Evolutionary conservation across 2,888 invertebrate genomes (phyloP), one percentile per base, ranked within the genome.

Genomic region (Meiosimyza decipiens): DNA sequence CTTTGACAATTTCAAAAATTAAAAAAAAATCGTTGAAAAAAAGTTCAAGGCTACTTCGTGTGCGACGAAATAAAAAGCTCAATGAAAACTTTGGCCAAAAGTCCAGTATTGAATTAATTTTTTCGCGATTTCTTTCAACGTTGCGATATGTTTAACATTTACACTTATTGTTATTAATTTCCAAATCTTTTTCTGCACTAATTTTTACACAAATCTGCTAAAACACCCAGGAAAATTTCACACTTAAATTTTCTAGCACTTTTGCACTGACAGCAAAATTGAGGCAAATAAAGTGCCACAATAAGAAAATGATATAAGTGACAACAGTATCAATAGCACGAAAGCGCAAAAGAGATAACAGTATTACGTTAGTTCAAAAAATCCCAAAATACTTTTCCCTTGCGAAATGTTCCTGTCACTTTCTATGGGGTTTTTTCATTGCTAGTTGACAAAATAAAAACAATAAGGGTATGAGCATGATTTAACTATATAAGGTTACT

Each of bases 11-110:
- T 57, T 54, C 40, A 62, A 52, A 70, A 70, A 70, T 47, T 54
- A 47, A 40, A 40, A 40, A 40, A 59, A 40, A 40, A 40, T 40
- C 9, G 6, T 40, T 6, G 9, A 40, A 40, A 40, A 62, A 62
- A 63, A 62, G 9, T 63, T 70, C 70, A 70, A 70, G 70, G 70
- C 70, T 70, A 70, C 70, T 70, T 13, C 33, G 40, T 40, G 60
- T 62, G 62, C n/a, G 22, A 47, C 12, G 50, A 64, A 64, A 18
- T 5, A 40, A 15, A 28, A 64, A 70, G 33, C 12, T 63, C 62
- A 13, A 52, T 18, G 16, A 55, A 16, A 50, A 69, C 33, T 47
- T 64, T 64, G 22, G 40, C 1, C 40, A 13, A 64, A 49, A 64
- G 13, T 40, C 59, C 18, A 57, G 6, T 9, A 59, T 49, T 47